A percentile compares a stretch with the other conserved stretches of the same genome.
These are phyloP conservation scores for Phocoena sinus DNA, from an alignment of 2,113 vertebrate species.

Conservation along the genomic window DNA sequence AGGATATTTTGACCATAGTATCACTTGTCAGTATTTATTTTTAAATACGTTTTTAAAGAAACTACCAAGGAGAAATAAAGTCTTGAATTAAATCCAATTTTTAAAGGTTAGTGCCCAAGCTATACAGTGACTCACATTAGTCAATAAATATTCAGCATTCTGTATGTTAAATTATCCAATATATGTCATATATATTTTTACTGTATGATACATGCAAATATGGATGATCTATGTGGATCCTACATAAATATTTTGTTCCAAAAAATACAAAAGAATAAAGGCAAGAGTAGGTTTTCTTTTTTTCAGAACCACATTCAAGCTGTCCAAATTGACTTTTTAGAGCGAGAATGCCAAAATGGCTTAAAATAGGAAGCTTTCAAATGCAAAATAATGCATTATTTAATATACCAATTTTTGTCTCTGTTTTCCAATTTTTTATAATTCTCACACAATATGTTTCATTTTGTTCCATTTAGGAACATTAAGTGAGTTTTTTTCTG, in stretches of 20 bases:
- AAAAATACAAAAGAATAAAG: slow-evolving; percentile 20
- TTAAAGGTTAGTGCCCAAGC: slow-evolving; percentile 8
- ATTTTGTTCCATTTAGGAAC: neutral
- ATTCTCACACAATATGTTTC: neutral
- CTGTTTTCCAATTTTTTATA: neutral
- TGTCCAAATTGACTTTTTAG: neutral
- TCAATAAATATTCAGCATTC: neutral
- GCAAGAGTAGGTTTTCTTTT: neutral
- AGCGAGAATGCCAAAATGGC: neutral
- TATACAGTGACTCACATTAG: neutral
- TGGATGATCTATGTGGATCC: neutral
- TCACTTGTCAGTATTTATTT: slow-evolving; percentile 11
- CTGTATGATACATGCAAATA: neutral
- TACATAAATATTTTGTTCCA: neutral
- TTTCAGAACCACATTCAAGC: neutral
- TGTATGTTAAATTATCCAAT: neutral
- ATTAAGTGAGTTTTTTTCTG: neutral
- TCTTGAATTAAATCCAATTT: slow-evolving; percentile 2
- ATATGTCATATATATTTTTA: neutral
- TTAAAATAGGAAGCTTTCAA: neutral
- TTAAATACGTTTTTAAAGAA: neutral
- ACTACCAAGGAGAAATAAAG: neutral
- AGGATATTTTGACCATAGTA: neutral
- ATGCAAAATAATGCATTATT: neutral
- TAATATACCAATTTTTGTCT: neutral